Evolutionary conservation across 2,797 vertebrate genomes (phyloP).

Genomic region (Momotus momota): DNA sequence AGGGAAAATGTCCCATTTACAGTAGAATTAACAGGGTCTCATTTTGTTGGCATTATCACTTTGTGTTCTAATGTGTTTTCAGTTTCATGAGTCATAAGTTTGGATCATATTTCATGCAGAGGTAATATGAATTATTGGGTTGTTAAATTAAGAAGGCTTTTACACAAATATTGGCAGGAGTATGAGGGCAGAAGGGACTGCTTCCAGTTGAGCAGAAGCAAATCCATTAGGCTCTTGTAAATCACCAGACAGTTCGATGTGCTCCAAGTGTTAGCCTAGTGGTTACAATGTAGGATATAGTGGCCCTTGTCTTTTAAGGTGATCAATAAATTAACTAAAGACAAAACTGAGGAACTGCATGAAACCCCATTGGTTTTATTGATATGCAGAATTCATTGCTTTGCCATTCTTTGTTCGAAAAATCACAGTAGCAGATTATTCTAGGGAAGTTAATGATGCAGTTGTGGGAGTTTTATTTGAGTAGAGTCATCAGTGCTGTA

Average conservation of each 20-base stretch:
- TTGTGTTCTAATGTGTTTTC: slow-evolving; percentile 4
- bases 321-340: neutral
- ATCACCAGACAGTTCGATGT: neutral
- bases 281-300: neutral
- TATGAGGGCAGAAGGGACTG: neutral
- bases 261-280: neutral
- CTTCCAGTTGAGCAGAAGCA: neutral
- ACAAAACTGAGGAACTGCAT: neutral
- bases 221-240: neutral
- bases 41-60: neutral
- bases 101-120: neutral
- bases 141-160: slow-evolving; percentile 10
- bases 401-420: neutral
- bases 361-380: slow-evolving; percentile 8
- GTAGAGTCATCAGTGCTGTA: neutral
- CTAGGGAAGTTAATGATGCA: neutral
- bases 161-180: neutral
- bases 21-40: neutral
- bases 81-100: neutral
- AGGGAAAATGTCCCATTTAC: neutral
- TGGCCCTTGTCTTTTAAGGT: neutral
- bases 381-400: neutral
- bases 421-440: slow-evolving; percentile 2
- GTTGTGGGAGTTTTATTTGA: neutral
- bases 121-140: neutral